Conservation (phyloP, 1,140 invertebrate genomes). For the Apis dorsata region DNA sequence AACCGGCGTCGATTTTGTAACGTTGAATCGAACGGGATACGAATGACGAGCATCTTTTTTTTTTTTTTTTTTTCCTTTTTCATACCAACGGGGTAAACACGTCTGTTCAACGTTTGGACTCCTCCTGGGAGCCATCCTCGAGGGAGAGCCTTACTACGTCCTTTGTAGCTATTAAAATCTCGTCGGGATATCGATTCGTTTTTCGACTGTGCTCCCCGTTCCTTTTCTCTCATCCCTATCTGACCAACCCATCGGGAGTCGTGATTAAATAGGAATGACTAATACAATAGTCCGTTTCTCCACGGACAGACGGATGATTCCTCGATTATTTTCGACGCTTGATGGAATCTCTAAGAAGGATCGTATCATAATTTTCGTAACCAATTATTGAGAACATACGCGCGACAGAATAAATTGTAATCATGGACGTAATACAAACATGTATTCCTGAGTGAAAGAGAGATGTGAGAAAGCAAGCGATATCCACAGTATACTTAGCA, state of each 20-base stretch:
- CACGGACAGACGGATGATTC: neutral
- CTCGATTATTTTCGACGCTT: neutral
- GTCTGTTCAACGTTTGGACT: constrained; percentile 3
- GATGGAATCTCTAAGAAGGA: too few relatives aligned
- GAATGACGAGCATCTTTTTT: constrained; percentile 50
- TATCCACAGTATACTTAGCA: too few relatives aligned
- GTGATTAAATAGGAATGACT: constrained; percentile 29
- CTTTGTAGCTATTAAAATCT: constrained; percentile 48
- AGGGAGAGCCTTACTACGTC: constrained; percentile 11
- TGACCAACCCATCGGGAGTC: constrained; percentile 1
- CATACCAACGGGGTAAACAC: constrained; percentile 2
- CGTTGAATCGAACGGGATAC: constrained; percentile 1
- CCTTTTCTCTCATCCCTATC: neutral
- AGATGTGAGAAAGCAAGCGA: neutral
- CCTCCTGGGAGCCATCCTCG: neutral
- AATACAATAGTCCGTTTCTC: neutral
- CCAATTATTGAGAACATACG: too few relatives aligned
- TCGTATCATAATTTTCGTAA: too few relatives aligned
- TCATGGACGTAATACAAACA: too few relatives aligned
- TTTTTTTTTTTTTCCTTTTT: neutral
- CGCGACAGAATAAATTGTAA: too few relatives aligned
- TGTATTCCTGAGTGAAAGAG: too few relatives aligned
- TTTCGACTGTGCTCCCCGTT: neutral
- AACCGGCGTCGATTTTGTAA: constrained; percentile 23
- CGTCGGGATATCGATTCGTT: constrained; percentile 36